Evolutionary conservation across 2,888 invertebrate species (phyloP), one percentile per base, ranked within the genome.

Genomic region (Megamerina dolium): DNA sequence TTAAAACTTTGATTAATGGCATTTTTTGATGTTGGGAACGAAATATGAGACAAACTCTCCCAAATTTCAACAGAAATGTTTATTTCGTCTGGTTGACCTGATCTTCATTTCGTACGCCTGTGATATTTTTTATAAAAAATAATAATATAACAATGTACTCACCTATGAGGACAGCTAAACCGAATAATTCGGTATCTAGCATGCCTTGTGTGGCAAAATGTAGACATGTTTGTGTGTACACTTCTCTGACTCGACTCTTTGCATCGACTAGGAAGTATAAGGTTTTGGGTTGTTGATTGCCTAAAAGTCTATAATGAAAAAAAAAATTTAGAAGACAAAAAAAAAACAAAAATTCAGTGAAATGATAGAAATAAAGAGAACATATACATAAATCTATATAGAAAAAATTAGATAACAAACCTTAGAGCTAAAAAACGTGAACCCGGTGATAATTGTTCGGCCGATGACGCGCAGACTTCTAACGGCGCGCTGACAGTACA

Each of bases 131-230:
- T n/a, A n/a, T n/a, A n/a, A n/a, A n/a, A n/a, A n/a, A n/a, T n/a
- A n/a, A n/a, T n/a, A n/a, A n/a, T n/a, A n/a, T n/a, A n/a, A n/a
- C n/a, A n/a, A n/a, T n/a, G 14, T 29, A 76, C 82, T 79, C 71
- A 87, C 87, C 87, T 77, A 83, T 82, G 65, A 83, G 78, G 62
- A 84, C 80, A 60, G 87, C 85, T 66, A 88, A 74, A 62, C 87
- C 87, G 75, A 88, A 88, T 55, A 87, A 80, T 68, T 87, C 85
- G 68, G 83, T 82, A 72, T 87, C 87, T 69, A 82, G 77, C 80
- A 88, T 82, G 64, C 85, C 85, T 75, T 84, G 81, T 64, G 84
- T 80, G 66, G 81, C 80, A 66, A 87, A 82, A 74, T 86, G 82
- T 54, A 81, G 77, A 73, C 85, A 85, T 77, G 86, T 83, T 74